Evolutionary conservation across 2,113 vertebrate species (phyloP), one percentile per base, ranked within the genome.

Genomic region (Ictidomys tridecemlineatus): DNA sequence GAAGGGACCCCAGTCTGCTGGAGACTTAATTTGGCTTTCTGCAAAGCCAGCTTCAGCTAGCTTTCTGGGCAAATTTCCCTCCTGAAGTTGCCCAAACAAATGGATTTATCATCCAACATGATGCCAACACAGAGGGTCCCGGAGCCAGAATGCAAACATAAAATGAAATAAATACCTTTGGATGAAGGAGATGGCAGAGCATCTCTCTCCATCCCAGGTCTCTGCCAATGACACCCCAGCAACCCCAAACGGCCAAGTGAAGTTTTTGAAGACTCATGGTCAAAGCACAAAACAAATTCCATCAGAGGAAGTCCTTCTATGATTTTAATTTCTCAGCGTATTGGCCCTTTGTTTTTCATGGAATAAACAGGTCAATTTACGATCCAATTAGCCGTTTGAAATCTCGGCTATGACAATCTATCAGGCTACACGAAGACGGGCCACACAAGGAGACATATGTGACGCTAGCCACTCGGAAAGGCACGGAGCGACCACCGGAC

Each of bases 31-130:
- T 85, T 97, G 95, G 94, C 92, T 97, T 97, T 96, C 94, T 89
- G 69, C 90, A 88, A 96, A 98, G 86, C 93, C 97, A 97, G 95
- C 95, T 93, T 80, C 84, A 88, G 96, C 92, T 95, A 88, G 84
- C 92, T 97, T 97, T 95, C 96, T 97, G 98, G 98, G 97, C 95
- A 95, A 93, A 97, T 97, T 97, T 97, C 93, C 97, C 93, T 97
- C 70, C 85, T 48, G 87, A 97, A 97, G 96, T 95, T 97, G 97
- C 92, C 94, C 97, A 97, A 96, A 98, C 95, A 96, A 98, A 96
- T 98, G 96, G 96, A 98, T 98, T 97, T 95, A 95, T 96, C 92
- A 95, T 97, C 96, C 69, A 92, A 58, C 61, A 45, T 0, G 70
- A 94, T 96, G 97, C 96, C 96, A 97, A 90, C 90, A 20, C 51